A percentile compares a stretch with the other conserved stretches of the same genome.
Evolutionary conservation across 2,888 invertebrate genomes (phyloP).

Genomic region (Caenorhabditis angaria): DNA sequence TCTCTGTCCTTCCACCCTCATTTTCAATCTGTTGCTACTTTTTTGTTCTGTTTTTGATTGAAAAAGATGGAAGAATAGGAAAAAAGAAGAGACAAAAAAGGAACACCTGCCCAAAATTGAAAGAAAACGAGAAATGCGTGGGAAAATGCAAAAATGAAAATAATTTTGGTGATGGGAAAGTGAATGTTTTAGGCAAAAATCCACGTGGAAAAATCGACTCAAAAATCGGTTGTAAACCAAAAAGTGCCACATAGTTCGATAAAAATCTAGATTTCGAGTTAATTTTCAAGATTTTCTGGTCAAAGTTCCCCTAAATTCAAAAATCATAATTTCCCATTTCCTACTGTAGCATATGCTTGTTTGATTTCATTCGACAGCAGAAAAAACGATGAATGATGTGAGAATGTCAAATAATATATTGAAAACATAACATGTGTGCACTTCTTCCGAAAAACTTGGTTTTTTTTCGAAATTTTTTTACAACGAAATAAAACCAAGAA

Average conservation of each 20-base stretch:
- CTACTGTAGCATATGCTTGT: not conserved
- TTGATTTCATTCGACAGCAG: not conserved
- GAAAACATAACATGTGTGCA: not conserved
- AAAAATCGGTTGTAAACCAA: too few relatives aligned
- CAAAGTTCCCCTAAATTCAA: too few relatives aligned
- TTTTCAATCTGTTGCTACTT: not conserved
- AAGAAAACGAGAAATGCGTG: not conserved
- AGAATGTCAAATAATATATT: not conserved
- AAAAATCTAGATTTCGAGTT: too few relatives aligned
- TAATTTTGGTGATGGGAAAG: not conserved
- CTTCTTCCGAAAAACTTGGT: not conserved
- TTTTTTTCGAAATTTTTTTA: too few relatives aligned
- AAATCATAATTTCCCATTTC: too few relatives aligned
- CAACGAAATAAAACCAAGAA: too few relatives aligned
- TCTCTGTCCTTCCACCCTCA: not conserved
- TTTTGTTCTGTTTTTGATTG: constrained; percentile 17
- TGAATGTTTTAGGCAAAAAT: too few relatives aligned
- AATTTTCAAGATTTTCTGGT: not conserved
- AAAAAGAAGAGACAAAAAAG: constrained; percentile 10
- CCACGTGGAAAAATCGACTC: too few relatives aligned
- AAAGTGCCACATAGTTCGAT: too few relatives aligned
- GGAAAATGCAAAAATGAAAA: not conserved
- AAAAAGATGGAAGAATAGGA: constrained; percentile 7
- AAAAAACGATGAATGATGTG: constrained; percentile 2
- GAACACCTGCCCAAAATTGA: constrained; percentile 12